Evolutionary conservation across 2,888 invertebrate genomes (phyloP).

Genomic region (Drosophila picticornis): DNA sequence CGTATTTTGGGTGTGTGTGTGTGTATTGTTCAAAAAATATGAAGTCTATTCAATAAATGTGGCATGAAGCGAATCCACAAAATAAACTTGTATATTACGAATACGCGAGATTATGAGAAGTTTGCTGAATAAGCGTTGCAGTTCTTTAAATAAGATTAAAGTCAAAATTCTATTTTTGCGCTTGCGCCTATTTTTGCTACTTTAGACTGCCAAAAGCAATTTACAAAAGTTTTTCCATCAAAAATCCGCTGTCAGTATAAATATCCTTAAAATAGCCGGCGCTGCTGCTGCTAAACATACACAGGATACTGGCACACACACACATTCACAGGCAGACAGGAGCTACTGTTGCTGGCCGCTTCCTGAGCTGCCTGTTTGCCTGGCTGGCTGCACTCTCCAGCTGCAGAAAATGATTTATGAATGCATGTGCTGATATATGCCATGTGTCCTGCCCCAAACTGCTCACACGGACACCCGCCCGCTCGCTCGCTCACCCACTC

Average conservation of each 20-base stretch:
- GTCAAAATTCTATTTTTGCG: constrained; percentile 19
- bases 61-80: constrained; percentile 33
- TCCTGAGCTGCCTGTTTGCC: constrained; percentile 49
- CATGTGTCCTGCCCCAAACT: constrained; percentile 58
- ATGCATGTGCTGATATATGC: constrained; percentile 81
- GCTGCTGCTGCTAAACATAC: constrained; percentile 59
- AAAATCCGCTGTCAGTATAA: constrained; percentile 84
- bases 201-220: constrained; percentile 80
- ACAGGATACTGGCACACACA: constrained; percentile 31
- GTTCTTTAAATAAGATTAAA: constrained; percentile 47
- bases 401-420: constrained; percentile 79
- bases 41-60: constrained; percentile 79
- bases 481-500: not conserved
- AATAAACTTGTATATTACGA: constrained; percentile 25
- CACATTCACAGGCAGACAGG: constrained; percentile 27
- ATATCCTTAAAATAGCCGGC: constrained; percentile 83
- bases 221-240: constrained; percentile 85
- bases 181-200: constrained; percentile 44
- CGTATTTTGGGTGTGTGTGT: constrained; percentile 5
- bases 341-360: constrained; percentile 56
- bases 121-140: constrained; percentile 12
- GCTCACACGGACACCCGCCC: constrained; percentile 5
- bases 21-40: constrained; percentile 53
- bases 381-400: constrained; percentile 68
- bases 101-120: constrained; percentile 12